phyloP scores from a whole-genome alignment of 2,113 vertebrate species.

The Lampris megalopsis region DNA sequence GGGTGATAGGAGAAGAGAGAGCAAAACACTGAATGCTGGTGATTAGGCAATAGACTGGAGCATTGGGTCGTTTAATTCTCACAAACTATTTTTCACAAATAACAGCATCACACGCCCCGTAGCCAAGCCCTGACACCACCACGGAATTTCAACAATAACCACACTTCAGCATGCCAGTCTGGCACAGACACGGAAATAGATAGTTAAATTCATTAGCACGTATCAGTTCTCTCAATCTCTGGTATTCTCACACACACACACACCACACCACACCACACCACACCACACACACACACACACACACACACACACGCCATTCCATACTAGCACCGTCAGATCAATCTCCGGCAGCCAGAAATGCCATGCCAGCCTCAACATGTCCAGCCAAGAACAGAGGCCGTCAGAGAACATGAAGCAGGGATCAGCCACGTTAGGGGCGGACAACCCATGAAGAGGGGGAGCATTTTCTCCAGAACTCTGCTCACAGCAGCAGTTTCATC shows the following conservation, averaged over 20 bases:
- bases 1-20: too few relatives aligned
- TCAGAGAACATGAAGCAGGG: constrained; percentile 35
- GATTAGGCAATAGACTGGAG: background rate
- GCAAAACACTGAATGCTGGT: too few relatives aligned
- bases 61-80: background rate
- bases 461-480: background rate
- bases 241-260: constrained; percentile 49
- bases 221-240: constrained; percentile 63
- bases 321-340: constrained; percentile 45
- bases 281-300: background rate
- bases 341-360: constrained; percentile 58
- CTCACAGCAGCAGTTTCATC: background rate
- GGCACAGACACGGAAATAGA: constrained; percentile 24
- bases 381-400: constrained; percentile 34
- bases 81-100: background rate
- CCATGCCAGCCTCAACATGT: constrained; percentile 68
- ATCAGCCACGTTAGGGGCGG: constrained; percentile 14
- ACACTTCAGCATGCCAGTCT: constrained; percentile 8
- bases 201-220: constrained; percentile 33
- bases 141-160: constrained; percentile 2
- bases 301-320: constrained; percentile 3
- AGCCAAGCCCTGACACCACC: background rate
- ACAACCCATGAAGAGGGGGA: constrained; percentile 13
- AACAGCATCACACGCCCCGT: background rate
- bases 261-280: background rate